Evolutionary conservation across 2,888 invertebrate species (phyloP).

Genomic region (Tridacna gigas): DNA sequence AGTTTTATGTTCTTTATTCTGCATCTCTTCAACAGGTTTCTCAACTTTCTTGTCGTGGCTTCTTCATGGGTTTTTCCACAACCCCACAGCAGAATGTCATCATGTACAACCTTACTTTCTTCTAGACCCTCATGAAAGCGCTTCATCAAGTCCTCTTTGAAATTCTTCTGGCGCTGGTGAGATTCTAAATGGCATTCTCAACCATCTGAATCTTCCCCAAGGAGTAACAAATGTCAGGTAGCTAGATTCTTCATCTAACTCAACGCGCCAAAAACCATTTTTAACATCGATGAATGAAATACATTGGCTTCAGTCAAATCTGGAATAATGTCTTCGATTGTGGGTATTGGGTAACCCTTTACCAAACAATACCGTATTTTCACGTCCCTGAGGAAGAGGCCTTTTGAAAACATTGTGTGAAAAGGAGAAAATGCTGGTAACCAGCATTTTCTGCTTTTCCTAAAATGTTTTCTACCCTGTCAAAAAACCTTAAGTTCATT

Average conservation of each 20-base stretch:
- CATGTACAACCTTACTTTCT: slow-evolving; percentile 23
- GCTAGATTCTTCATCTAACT: slow-evolving; percentile 32
- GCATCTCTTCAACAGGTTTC: slow-evolving; percentile 15
- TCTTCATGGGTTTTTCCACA: slow-evolving; percentile 19
- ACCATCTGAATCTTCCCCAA: slow-evolving; percentile 43
- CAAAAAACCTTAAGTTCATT: too few species aligned
- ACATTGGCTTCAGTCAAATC: slow-evolving; percentile 45
- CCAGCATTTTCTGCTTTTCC: too few species aligned
- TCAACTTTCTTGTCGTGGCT: slow-evolving; percentile 6
- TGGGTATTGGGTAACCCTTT: slow-evolving; percentile 54
- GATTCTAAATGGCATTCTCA: slow-evolving; percentile 55
- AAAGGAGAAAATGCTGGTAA: too few species aligned
- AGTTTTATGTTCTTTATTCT: slow-evolving; percentile 29
- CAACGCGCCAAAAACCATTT: slow-evolving; percentile 42
- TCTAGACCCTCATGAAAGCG: slow-evolving; percentile 37
- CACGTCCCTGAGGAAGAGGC: too few species aligned
- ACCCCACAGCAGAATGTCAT: slow-evolving; percentile 48
- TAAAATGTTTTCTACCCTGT: too few species aligned
- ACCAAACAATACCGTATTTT: too few species aligned
- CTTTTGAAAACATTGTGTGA: too few species aligned
- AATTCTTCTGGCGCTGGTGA: slow-evolving; percentile 44
- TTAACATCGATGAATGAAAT: slow-evolving; percentile 38
- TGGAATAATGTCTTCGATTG: too few species aligned
- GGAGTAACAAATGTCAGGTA: slow-evolving; percentile 47
- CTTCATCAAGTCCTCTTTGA: slow-evolving; percentile 35